Base-by-base conservation (phyloP, 2,888 invertebrate genomes). In the Sarcophaga rosellei region DNA sequence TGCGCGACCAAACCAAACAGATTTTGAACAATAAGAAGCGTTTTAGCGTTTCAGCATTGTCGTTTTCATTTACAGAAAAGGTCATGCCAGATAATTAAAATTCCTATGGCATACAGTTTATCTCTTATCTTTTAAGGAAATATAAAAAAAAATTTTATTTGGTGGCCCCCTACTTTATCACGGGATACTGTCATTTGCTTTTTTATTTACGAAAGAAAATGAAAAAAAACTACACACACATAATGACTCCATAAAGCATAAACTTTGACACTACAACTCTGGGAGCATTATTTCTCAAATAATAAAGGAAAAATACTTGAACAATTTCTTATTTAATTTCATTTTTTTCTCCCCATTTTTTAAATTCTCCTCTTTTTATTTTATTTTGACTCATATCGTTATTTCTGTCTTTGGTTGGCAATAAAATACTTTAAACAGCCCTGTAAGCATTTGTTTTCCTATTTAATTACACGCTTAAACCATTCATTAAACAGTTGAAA, bases 401-500 rank as follows among this genome's bases (percentile, higher is more conserved):
- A 35, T 35, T 35, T 35, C 35, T 35, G 1, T 8, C 35, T 35
- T 35, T 35, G 35, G 8, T 73, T 61, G 72, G n/a, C 45, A 59
- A 59, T 65, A 68, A 80, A 66, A 68, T 61, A 66, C 47, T 61
- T 73, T 6, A 73, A 59, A 1, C 59, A 66, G 17, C 45, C 59
- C 35, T 66, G 25, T 45, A 70, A 47, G 45, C 15, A 80, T 17
- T 20, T 53, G 12, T 61, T 61, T 61, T 65, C 45, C 47, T 15
- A 53, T 53, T 78, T 80, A 68, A 80, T 80, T 80, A 80, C 65
- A 59, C 66, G 35, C n/a, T 47, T 66, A 35, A 73, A 47, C 45
- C 73, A 74, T 66, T 80, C 66, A 74, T 59, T 73, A 80, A 23
- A n/a, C 47, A 73, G 45, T 66, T 66, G 47, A 61, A 66, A 23